phyloP scores from a whole-genome alignment of 2,113 vertebrate species.

The Ceyx margarethae region DNA sequence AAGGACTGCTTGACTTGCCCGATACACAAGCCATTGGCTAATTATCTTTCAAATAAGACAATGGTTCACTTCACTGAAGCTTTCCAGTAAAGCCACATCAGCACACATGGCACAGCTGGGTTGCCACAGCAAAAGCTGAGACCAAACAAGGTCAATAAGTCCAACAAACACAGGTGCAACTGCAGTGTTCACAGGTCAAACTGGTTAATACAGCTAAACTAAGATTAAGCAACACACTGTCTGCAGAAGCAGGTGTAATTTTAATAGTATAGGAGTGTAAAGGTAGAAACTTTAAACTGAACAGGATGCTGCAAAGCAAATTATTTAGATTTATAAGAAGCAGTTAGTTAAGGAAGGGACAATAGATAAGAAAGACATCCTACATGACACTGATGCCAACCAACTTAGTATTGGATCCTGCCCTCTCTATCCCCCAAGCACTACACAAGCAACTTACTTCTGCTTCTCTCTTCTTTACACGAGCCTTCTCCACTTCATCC shows the following conservation, averaged over 20 bases:
- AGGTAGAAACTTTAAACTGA: neutral
- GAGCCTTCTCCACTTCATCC: slow-evolving; percentile 97
- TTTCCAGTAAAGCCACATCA: neutral
- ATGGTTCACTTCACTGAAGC: neutral
- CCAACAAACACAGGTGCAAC: neutral
- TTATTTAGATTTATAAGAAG: neutral
- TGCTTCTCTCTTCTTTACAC: slow-evolving; percentile 93
- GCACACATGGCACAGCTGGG: neutral
- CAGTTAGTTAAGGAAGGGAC: neutral
- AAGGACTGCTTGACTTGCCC: neutral
- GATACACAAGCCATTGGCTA: neutral
- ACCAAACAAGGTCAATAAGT: accelerated
- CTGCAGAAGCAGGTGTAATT: neutral
- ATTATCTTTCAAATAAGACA: neutral
- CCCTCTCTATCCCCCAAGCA: neutral
- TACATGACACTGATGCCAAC: neutral
- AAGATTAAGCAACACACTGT: neutral
- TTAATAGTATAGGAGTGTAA: neutral
- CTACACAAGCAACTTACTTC: slow-evolving; percentile 80
- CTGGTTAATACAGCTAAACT: neutral
- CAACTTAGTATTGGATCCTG: neutral
- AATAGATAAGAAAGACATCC: neutral
- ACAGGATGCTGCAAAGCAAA: neutral
- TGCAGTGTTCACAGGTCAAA: neutral
- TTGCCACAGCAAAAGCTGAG: neutral